Percentiles rank a stretch among this genome's conserved stretches.
Evolutionary conservation across 2,797 vertebrate genomes (phyloP).

Genomic region (Gobionotothen gibberifrons): DNA sequence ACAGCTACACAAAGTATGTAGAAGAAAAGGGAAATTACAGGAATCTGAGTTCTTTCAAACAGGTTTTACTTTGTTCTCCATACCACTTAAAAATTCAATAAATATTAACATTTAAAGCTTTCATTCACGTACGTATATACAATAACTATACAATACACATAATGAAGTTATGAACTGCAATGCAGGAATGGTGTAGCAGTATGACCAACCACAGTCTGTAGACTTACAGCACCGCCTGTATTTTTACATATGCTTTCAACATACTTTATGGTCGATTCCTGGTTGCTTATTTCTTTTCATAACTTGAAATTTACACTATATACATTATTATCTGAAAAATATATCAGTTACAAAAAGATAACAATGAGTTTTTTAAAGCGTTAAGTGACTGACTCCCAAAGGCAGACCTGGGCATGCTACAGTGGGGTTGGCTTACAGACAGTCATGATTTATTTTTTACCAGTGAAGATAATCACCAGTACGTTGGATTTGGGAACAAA

Average conservation of each 20-base stretch:
- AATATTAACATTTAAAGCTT: conserved; percentile 91
- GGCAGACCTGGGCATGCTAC: conserved; percentile 61
- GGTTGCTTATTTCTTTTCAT: conserved; percentile 63
- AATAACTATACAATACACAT: conserved; percentile 88
- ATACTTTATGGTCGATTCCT: conserved; percentile 50
- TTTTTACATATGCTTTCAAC: conserved; percentile 55
- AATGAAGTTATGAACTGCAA: conserved; percentile 77
- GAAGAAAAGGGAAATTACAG: conserved; percentile 22
- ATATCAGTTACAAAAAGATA: conserved; percentile 74
- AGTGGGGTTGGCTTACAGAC: conserved; percentile 65
- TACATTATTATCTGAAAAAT: conserved; percentile 84
- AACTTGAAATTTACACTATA: conserved; percentile 85
- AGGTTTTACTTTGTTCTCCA: conserved; percentile 81
- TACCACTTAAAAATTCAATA: conserved; percentile 87
- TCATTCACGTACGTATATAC: conserved; percentile 87
- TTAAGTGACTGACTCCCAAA: conserved; percentile 62
- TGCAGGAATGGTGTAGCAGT: conserved; percentile 72
- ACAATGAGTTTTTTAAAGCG: conserved; percentile 58
- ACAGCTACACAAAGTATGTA: background rate
- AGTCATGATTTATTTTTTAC: conserved; percentile 41
- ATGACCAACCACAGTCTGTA: conserved; percentile 66
- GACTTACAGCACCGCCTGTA: conserved; percentile 64
- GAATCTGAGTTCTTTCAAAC: conserved; percentile 61
- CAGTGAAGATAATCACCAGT: conserved; percentile 58
- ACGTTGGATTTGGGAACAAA: conserved; percentile 44